These are phyloP conservation scores for Phalloptychus januarius DNA, from an alignment of 2,797 vertebrate genomes.

Conservation along the genomic window DNA sequence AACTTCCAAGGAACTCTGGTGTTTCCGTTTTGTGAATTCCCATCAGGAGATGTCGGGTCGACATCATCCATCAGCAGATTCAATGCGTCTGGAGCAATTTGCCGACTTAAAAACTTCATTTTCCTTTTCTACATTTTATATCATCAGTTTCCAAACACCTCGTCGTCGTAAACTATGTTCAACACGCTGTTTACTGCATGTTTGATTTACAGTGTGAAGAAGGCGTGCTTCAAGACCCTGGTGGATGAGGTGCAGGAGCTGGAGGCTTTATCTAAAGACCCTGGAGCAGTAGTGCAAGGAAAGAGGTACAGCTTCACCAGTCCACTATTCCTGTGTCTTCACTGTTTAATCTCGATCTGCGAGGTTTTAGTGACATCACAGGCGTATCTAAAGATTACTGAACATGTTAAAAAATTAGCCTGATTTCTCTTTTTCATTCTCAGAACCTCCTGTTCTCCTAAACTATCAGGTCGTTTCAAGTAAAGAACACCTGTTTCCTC, in stretches of 20 bases:
- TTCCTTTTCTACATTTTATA: constrained; percentile 2
- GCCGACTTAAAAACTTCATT: neutral
- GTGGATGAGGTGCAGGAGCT: constrained; percentile 98
- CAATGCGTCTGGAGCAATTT: constrained; percentile 33
- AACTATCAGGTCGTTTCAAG: neutral
- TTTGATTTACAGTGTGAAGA: constrained; percentile 84
- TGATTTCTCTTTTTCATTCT: neutral
- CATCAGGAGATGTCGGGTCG: constrained; percentile 33
- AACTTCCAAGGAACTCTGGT: constrained; percentile 13
- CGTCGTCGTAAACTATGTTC: constrained; percentile 21
- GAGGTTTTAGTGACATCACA: neutral
- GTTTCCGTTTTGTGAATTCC: constrained; percentile 22
- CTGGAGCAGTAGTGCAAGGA: constrained; percentile 93
- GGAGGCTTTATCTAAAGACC: constrained; percentile 95
- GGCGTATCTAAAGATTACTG: neutral
- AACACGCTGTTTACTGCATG: neutral
- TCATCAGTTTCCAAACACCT: neutral
- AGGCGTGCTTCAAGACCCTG: constrained; percentile 92
- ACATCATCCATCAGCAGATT: constrained; percentile 41
- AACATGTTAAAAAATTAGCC: neutral
- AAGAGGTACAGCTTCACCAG: constrained; percentile 85
- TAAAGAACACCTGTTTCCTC: neutral
- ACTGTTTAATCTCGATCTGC: neutral
- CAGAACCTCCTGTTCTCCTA: neutral
- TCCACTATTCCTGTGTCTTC: neutral